Percentiles rank a stretch among this genome's conserved stretches.
Conservation (phyloP, 2,888 invertebrate genomes). For the Catocala nupta region DNA sequence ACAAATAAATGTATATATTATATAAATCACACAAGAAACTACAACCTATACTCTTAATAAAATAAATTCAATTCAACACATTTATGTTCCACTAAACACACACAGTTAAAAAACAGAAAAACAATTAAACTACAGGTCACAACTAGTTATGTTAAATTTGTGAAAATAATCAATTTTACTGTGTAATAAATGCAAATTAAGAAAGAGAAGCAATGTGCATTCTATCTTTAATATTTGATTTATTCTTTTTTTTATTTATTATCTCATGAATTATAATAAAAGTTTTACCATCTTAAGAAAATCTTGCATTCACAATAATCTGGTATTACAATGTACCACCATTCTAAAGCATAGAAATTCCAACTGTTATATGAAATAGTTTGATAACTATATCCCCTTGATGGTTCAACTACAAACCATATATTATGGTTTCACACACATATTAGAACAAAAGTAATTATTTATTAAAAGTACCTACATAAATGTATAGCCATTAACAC, state of each 20-base stretch:
- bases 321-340: conserved; percentile 19
- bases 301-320: conserved; percentile 24
- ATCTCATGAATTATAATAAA: conserved; percentile 16
- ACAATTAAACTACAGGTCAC: conserved; percentile 23
- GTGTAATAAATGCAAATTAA: conserved; percentile 58
- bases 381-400: conserved; percentile 50
- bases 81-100: conserved; percentile 44
- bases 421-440: conserved; percentile 1
- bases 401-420: conserved; percentile 31
- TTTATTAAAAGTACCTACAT: conserved; percentile 29
- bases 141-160: conserved; percentile 29
- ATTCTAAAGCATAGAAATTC: conserved; percentile 29
- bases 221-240: conserved; percentile 45
- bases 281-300: conserved; percentile 22
- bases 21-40: too few species aligned
- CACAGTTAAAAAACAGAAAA: conserved; percentile 14
- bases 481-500: conserved; percentile 34
- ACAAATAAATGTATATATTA: too few species aligned
- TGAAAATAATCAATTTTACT: conserved; percentile 31
- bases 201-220: conserved; percentile 68
- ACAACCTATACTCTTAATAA: not conserved
- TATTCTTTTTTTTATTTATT: conserved; percentile 15
- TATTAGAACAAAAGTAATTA: conserved; percentile 27
- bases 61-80: not conserved
- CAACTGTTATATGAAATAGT: conserved; percentile 18